Percentiles rank a stretch among this genome's conserved stretches.
Conservation (phyloP, 2,797 vertebrate genomes). For the Psittacula derbiana region DNA sequence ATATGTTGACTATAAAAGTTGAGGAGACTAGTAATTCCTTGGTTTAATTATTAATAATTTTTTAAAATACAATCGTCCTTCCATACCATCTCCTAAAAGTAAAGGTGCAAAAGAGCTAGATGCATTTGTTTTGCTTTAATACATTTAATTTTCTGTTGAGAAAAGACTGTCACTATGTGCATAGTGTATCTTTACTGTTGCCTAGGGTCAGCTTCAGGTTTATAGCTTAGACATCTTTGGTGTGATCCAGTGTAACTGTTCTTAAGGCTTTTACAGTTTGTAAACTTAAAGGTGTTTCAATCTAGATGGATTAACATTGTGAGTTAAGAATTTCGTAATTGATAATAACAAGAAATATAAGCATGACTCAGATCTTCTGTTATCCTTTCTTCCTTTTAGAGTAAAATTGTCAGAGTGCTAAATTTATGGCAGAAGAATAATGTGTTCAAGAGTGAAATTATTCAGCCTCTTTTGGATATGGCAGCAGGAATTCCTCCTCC, state of each 20-base stretch:
- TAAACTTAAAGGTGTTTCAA: neutral
- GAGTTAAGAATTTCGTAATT: neutral
- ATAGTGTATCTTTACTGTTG: neutral
- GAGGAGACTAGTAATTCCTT: neutral
- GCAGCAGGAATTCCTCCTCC: conserved; percentile 94
- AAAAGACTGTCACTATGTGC: neutral
- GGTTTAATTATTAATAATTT: neutral
- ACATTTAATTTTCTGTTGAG: neutral
- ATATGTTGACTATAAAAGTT: neutral
- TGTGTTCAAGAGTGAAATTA: conserved; percentile 99
- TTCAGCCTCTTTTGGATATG: conserved; percentile 97
- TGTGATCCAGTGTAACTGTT: neutral
- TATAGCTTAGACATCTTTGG: neutral
- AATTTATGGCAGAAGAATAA: conserved; percentile 99
- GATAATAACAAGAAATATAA: neutral
- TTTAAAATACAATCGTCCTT: neutral
- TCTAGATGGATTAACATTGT: neutral
- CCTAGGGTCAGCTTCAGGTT: neutral
- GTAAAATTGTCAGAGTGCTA: conserved; percentile 97
- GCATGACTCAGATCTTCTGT: neutral
- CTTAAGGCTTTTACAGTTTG: neutral
- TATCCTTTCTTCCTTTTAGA: conserved; percentile 79
- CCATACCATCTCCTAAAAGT: neutral
- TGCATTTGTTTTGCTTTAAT: neutral
- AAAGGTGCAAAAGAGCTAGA: neutral